phyloP scores from a whole-genome alignment of 2,797 vertebrate species.

The Leptodactylus fallax region DNA sequence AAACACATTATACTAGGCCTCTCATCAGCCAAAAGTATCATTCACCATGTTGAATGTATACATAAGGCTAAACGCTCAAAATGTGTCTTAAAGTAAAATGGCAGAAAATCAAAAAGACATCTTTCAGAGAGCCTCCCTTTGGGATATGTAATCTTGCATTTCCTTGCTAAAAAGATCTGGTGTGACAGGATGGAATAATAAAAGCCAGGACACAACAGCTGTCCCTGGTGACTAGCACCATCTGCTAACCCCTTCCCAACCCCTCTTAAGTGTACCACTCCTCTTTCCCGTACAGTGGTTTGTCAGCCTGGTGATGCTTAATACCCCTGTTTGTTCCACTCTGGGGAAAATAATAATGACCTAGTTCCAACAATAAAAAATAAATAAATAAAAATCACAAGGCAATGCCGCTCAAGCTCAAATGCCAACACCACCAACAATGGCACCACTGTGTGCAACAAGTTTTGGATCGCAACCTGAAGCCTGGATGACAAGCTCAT shows the following conservation, averaged over 20 bases:
- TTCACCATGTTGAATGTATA: neutral
- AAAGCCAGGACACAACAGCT: constrained; percentile 53
- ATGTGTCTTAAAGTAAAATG: constrained; percentile 50
- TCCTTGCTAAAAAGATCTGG: constrained; percentile 53
- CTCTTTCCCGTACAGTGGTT: constrained; percentile 22
- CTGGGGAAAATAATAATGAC: constrained; percentile 3
- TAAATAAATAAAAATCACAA: neutral
- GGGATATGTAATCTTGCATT: constrained; percentile 54
- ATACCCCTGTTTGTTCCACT: constrained; percentile 9
- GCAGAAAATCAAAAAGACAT: constrained; percentile 64
- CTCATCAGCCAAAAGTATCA: neutral
- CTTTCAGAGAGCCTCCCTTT: constrained; percentile 34
- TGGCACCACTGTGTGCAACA: neutral
- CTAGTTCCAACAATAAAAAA: neutral
- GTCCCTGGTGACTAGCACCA: constrained; percentile 58
- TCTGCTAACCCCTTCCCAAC: constrained; percentile 57
- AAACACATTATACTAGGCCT: neutral
- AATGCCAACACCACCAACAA: neutral
- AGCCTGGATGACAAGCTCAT: neutral
- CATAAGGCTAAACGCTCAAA: constrained; percentile 12
- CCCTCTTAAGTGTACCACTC: constrained; percentile 34
- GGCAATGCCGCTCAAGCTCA: neutral
- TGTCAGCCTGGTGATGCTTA: constrained; percentile 1
- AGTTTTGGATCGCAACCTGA: neutral
- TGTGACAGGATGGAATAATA: constrained; percentile 56